phyloP scores from a whole-genome alignment of 2,113 vertebrate genomes.

The Trogon surrucura region DNA sequence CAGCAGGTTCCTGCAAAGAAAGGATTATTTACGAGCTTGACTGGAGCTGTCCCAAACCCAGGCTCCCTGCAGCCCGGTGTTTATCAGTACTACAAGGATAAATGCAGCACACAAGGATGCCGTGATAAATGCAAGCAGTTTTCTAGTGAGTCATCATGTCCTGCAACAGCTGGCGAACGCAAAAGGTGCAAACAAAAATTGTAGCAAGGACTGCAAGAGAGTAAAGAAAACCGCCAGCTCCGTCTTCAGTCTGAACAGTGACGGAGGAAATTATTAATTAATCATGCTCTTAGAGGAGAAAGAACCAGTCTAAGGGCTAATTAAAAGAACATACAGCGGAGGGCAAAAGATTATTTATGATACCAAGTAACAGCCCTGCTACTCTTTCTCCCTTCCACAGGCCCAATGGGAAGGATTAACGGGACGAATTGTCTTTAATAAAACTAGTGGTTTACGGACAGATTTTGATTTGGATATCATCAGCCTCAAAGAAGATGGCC shows the following conservation, averaged over 20 bases:
- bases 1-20: background rate
- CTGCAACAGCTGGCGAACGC: slow-evolving; percentile 69
- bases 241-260: slow-evolving; percentile 55
- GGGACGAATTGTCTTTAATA: slow-evolving; percentile 95
- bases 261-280: slow-evolving; percentile 88
- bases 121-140: background rate
- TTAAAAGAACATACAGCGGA: slow-evolving; percentile 84
- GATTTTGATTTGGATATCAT: slow-evolving; percentile 98
- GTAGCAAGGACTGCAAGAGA: slow-evolving; percentile 76
- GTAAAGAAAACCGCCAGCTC: slow-evolving; percentile 76
- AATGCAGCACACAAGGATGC: slow-evolving; percentile 2
- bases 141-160: slow-evolving; percentile 40
- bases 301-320: slow-evolving; percentile 84
- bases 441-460: slow-evolving; percentile 91
- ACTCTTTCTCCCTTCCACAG: slow-evolving; percentile 75
- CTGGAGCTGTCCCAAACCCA: background rate
- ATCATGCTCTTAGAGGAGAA: slow-evolving; percentile 84
- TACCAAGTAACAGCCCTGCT: slow-evolving; percentile 61
- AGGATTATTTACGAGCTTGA: background rate
- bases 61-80: background rate
- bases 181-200: slow-evolving; percentile 65
- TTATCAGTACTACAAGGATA: slow-evolving; percentile 17
- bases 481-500: slow-evolving; percentile 95
- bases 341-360: slow-evolving; percentile 75
- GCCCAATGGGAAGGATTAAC: slow-evolving; percentile 99